A percentile compares a stretch with the other conserved stretches of the same genome.
Evolutionary conservation across 2,888 invertebrate genomes (phyloP).

Genomic region (Ellobium chinense): DNA sequence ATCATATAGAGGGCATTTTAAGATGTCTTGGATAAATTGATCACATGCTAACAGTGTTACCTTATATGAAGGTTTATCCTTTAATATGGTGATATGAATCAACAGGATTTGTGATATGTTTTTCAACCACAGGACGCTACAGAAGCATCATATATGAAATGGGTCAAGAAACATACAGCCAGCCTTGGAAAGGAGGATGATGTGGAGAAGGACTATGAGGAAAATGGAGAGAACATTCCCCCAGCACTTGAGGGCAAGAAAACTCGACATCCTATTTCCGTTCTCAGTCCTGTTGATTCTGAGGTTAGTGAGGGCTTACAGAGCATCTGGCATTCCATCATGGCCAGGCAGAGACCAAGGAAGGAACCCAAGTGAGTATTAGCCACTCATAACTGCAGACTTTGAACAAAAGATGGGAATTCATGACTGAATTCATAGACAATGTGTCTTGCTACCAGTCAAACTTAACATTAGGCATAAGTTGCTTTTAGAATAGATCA

Average conservation of each 20-base stretch:
- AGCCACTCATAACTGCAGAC: too few relatives aligned
- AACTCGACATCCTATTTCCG: neutral
- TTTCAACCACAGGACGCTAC: slow-evolving; percentile 54
- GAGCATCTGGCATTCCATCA: slow-evolving; percentile 39
- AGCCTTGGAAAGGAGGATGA: slow-evolving; percentile 39
- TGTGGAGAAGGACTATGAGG: slow-evolving; percentile 35
- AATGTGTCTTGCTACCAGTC: too few relatives aligned
- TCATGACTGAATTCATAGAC: too few relatives aligned
- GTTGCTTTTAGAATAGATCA: too few relatives aligned
- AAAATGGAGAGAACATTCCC: neutral
- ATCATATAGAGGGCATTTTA: too few relatives aligned
- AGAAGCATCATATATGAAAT: slow-evolving; percentile 60
- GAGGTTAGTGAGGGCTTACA: slow-evolving; percentile 40
- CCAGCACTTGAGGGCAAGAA: neutral
- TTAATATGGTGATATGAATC: too few relatives aligned
- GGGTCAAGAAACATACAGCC: slow-evolving; percentile 49
- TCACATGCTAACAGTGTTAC: too few relatives aligned
- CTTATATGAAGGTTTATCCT: too few relatives aligned
- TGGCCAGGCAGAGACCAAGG: slow-evolving; percentile 4
- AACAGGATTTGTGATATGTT: neutral
- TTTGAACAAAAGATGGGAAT: too few relatives aligned
- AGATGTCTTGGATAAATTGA: too few relatives aligned
- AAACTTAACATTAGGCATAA: too few relatives aligned
- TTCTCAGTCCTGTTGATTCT: neutral
- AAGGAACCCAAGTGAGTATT: slow-evolving; percentile 39